phyloP scores from a whole-genome alignment of 2,888 invertebrate genomes.

The Erpobdella octoculata region DNA sequence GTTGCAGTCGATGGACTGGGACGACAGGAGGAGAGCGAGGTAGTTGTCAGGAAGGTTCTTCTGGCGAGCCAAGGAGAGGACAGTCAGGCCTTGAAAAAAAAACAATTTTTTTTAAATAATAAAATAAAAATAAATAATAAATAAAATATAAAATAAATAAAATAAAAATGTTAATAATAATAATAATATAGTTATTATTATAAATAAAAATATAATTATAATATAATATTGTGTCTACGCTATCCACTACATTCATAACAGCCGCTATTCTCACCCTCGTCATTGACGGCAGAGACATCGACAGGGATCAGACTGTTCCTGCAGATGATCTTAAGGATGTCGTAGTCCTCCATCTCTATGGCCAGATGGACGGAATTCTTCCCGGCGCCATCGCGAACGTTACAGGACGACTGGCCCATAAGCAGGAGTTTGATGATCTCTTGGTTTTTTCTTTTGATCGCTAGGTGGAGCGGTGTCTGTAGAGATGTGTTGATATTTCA shows the following conservation, averaged over 20 bases:
- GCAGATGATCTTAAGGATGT: background rate
- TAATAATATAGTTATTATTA: too few relatives aligned
- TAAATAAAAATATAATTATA: too few relatives aligned
- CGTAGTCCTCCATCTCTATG: constrained; percentile 12
- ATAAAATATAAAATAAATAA: too few relatives aligned
- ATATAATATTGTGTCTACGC: background rate
- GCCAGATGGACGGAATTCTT: constrained; percentile 34
- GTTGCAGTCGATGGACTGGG: background rate
- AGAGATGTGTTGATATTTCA: background rate
- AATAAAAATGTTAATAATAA: too few relatives aligned
- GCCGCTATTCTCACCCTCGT: background rate
- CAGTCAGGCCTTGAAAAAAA: background rate
- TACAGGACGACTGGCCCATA: constrained; percentile 26
- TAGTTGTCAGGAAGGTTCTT: background rate
- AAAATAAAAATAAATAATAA: too few relatives aligned
- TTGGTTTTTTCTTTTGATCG: constrained; percentile 30
- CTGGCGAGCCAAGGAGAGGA: background rate
- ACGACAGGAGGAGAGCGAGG: background rate
- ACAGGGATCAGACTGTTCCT: background rate
- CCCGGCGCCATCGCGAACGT: constrained; percentile 32
- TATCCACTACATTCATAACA: background rate
- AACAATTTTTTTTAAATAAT: too few relatives aligned
- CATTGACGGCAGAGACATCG: background rate
- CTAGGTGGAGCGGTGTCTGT: constrained; percentile 37
- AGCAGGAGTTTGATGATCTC: constrained; percentile 30